phyloP scores from a whole-genome alignment of 1,140 invertebrate species.

The Microplitis demolitor region DNA sequence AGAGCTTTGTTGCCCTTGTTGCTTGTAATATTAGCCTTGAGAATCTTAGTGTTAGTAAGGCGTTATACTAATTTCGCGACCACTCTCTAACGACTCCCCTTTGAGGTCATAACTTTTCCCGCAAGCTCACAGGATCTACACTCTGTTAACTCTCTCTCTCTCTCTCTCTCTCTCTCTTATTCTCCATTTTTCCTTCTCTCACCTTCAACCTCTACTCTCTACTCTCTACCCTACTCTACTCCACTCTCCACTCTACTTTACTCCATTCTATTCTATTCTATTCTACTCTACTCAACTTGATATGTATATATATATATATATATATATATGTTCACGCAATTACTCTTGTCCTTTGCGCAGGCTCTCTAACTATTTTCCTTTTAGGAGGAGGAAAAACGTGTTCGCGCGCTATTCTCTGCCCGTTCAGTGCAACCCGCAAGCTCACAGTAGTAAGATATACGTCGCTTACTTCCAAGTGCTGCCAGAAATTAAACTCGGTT shows the following conservation, averaged over 20 bases:
- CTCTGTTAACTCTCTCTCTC: background rate
- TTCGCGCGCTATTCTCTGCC: conserved; percentile 22
- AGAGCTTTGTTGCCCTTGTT: background rate
- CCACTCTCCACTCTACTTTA: conserved; percentile 17
- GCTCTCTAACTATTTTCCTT: conserved; percentile 22
- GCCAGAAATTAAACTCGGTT: too few relatives aligned
- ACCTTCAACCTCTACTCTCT: background rate
- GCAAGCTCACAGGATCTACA: conserved; percentile 25
- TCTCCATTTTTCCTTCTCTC: background rate
- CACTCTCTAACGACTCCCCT: conserved; percentile 50
- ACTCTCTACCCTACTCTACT: background rate
- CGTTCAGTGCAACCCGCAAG: conserved; percentile 55
- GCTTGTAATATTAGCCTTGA: background rate
- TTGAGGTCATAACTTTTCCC: conserved; percentile 56
- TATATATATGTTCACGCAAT: too few relatives aligned
- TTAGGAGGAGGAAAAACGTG: conserved; percentile 45
- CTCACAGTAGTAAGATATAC: conserved; percentile 36
- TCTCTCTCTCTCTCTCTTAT: conserved; percentile 4
- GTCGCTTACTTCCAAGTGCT: background rate
- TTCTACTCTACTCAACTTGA: too few relatives aligned
- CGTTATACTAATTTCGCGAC: conserved; percentile 50
- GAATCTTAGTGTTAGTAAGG: background rate
- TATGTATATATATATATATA: too few relatives aligned
- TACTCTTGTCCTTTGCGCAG: background rate
- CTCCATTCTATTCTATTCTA: background rate